Evolutionary conservation across 2,797 vertebrate genomes (phyloP).

Genomic region (Silurus lanzhouensis): DNA sequence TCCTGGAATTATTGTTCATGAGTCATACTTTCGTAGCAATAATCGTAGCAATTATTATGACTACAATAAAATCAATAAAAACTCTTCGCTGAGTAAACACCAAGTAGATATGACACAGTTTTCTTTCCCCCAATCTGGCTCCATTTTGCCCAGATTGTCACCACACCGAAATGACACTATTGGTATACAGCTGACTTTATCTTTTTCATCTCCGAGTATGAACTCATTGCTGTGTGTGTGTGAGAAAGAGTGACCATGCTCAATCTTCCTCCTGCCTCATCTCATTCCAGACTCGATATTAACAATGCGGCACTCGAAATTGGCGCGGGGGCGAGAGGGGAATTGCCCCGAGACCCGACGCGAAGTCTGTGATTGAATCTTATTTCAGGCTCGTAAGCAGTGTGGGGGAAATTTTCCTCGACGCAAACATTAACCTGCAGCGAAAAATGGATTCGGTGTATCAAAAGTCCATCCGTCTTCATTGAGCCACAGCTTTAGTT

Average conservation of each 20-base stretch:
- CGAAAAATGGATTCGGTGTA: conserved; percentile 15
- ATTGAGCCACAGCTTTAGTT: conserved; percentile 10
- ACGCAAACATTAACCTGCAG: conserved; percentile 10
- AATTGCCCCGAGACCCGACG: conserved; percentile 22
- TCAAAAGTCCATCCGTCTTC: conserved; percentile 32
- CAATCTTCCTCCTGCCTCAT: conserved; percentile 26
- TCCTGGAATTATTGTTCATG: conserved; percentile 15
- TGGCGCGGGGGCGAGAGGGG: conserved; percentile 18
- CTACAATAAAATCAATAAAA: neutral
- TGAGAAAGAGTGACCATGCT: conserved; percentile 16
- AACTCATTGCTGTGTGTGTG: neutral
- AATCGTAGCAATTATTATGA: conserved; percentile 10
- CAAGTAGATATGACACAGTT: neutral
- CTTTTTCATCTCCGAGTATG: neutral
- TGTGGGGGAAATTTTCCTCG: neutral
- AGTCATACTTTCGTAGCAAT: conserved; percentile 13
- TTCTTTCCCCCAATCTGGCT: neutral
- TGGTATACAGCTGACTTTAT: neutral
- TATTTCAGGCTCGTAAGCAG: conserved; percentile 17
- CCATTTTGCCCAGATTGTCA: neutral
- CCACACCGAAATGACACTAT: neutral
- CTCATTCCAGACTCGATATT: conserved; percentile 44
- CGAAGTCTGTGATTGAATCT: conserved; percentile 24
- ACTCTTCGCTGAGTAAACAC: neutral
- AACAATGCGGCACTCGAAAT: conserved; percentile 22